Conservation (phyloP, 2,888 invertebrate genomes). For the Plebejus argus region DNA sequence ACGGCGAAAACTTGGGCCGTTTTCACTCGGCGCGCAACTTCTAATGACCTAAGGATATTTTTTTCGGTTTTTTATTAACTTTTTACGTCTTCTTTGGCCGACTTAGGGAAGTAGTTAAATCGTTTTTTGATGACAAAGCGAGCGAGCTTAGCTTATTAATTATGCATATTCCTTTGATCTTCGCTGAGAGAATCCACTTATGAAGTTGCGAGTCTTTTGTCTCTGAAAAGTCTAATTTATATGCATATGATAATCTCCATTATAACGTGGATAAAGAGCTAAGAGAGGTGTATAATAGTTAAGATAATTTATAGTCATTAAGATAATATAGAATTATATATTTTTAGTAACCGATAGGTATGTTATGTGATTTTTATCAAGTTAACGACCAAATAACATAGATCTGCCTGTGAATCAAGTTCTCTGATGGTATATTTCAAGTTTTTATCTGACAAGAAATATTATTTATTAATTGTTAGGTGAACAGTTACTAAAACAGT, state of each 20-base stretch:
- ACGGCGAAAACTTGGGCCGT: conserved; percentile 20
- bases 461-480: too few species aligned
- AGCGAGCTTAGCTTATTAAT: background rate
- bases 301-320: too few species aligned
- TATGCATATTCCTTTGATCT: conserved; percentile 18
- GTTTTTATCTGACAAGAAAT: too few species aligned
- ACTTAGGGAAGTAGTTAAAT: background rate
- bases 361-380: too few species aligned
- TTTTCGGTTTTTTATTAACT: conserved; percentile 21
- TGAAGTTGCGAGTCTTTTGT: background rate
- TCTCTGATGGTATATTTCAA: too few species aligned
- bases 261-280: background rate
- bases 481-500: too few species aligned
- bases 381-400: too few species aligned
- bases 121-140: conserved; percentile 10
- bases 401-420: too few species aligned
- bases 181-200: background rate
- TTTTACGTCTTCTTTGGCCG: conserved; percentile 3
- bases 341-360: too few species aligned
- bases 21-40: background rate
- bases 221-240: background rate
- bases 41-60: conserved; percentile 17
- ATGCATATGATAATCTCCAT: background rate
- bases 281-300: too few species aligned
- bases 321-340: too few species aligned